Conservation (phyloP, 53 echinoderm and acorn worm genomes). For the Crossaster papposus region DNA sequence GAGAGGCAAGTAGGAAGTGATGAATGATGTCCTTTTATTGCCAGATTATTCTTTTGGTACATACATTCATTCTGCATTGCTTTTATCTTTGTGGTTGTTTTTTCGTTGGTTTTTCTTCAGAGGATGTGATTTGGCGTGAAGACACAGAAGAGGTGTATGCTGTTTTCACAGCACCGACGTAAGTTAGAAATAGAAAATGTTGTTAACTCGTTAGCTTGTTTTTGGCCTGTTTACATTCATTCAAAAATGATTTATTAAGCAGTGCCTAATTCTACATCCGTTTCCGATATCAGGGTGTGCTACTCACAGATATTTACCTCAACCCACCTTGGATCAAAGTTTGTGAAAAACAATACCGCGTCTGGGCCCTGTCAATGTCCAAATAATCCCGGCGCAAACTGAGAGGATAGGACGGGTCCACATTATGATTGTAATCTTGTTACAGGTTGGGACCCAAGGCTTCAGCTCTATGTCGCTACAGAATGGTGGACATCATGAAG, state of each 20-base stretch:
- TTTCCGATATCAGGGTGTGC: no score
- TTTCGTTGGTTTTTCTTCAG: background rate
- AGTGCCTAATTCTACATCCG: no score
- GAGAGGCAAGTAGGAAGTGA: no score
- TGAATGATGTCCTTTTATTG: no score
- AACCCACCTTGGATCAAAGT: no score
- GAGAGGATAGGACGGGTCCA: background rate
- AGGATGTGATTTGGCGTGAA: slow-evolving; percentile 14
- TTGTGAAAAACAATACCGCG: no score
- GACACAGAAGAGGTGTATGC: background rate
- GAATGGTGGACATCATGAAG: slow-evolving; percentile 5
- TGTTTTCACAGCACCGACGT: slow-evolving; percentile 9
- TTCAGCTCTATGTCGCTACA: slow-evolving; percentile 16
- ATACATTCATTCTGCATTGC: background rate
- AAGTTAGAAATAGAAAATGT: background rate
- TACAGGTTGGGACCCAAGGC: slow-evolving; percentile 7
- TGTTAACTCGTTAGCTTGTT: background rate
- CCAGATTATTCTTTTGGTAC: background rate
- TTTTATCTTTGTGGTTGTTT: background rate
- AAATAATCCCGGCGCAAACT: no score
- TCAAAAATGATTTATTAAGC: no score
- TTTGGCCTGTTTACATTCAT: no score
- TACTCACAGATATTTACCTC: no score
- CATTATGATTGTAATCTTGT: background rate
- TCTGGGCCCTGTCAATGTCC: no score